Conservation (phyloP, 1,140 invertebrate species). For the Aphidius ervi region DNA sequence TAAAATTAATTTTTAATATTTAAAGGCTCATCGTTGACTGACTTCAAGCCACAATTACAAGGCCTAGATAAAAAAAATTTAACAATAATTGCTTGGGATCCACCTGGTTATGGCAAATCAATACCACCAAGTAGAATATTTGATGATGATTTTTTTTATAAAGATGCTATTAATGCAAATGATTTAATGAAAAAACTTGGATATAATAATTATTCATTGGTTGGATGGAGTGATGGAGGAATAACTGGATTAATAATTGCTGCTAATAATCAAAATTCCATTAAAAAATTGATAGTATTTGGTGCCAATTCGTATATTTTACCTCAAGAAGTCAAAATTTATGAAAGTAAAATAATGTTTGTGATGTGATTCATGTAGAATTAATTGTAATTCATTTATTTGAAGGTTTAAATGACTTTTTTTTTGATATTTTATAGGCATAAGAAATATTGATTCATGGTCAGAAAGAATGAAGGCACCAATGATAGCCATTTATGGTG, state of each 20-base stretch:
- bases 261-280: slow-evolving; percentile 60
- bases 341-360: slow-evolving; percentile 50
- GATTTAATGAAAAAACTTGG: slow-evolving; percentile 69
- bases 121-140: slow-evolving; percentile 73
- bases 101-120: slow-evolving; percentile 82
- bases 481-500: slow-evolving; percentile 71
- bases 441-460: slow-evolving; percentile 72
- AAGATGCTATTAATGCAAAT: slow-evolving; percentile 69
- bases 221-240: slow-evolving; percentile 89
- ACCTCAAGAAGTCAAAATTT: slow-evolving; percentile 63
- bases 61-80: slow-evolving; percentile 65
- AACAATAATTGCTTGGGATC: slow-evolving; percentile 81
- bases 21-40: slow-evolving; percentile 68
- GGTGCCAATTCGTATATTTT: slow-evolving; percentile 73
- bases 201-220: slow-evolving; percentile 68
- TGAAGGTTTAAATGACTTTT: background rate
- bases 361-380: no score
- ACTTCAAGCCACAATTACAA: slow-evolving; percentile 77
- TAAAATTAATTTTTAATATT: background rate
- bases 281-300: slow-evolving; percentile 74
- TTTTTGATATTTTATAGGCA: slow-evolving; percentile 34
- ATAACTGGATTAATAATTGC: slow-evolving; percentile 74
- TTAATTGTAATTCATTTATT: background rate
- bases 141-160: slow-evolving; percentile 65
- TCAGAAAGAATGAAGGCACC: slow-evolving; percentile 72